Percentiles rank a stretch among this genome's conserved stretches.
Conservation (phyloP, 1,140 invertebrate species). For the Pectinophora gossypiella region DNA sequence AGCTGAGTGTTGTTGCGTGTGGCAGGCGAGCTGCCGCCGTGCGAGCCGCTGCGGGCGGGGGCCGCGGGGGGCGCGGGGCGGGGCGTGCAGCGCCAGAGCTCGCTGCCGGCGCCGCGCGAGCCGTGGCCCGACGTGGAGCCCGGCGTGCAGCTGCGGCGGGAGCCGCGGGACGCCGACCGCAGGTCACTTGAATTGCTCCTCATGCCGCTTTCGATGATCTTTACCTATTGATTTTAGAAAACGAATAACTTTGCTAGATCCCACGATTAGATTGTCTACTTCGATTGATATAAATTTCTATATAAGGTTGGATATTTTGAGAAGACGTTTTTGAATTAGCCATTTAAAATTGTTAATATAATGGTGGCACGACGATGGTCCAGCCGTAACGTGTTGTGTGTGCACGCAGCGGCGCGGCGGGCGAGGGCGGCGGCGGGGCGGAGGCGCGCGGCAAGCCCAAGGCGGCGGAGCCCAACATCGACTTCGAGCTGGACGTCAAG, state of each 20-base stretch:
- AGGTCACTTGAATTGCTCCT: no score
- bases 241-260: no score
- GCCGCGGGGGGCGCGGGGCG: slow-evolving; percentile 44
- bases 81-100: slow-evolving; percentile 51
- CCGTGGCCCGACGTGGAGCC: slow-evolving; percentile 37
- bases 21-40: slow-evolving; percentile 62
- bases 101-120: slow-evolving; percentile 39
- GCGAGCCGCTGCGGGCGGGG: slow-evolving; percentile 29
- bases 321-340: no score
- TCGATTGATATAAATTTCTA: no score
- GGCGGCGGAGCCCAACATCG: slow-evolving; percentile 93
- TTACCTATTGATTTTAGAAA: no score
- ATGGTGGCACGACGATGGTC: no score
- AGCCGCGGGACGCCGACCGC: no score
- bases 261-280: no score
- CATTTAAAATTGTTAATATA: no score
- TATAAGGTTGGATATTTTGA: no score
- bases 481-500: slow-evolving; percentile 97
- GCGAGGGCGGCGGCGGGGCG: slow-evolving; percentile 28
- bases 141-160: slow-evolving; percentile 20
- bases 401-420: not conserved
- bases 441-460: slow-evolving; percentile 72
- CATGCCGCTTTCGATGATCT: no score
- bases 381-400: not conserved
- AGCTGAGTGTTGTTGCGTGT: slow-evolving; percentile 85